A percentile compares a stretch with the other conserved stretches of the same genome.
Evolutionary conservation across 2,888 invertebrate species (phyloP).

Genomic region (Tortricodes alternella): DNA sequence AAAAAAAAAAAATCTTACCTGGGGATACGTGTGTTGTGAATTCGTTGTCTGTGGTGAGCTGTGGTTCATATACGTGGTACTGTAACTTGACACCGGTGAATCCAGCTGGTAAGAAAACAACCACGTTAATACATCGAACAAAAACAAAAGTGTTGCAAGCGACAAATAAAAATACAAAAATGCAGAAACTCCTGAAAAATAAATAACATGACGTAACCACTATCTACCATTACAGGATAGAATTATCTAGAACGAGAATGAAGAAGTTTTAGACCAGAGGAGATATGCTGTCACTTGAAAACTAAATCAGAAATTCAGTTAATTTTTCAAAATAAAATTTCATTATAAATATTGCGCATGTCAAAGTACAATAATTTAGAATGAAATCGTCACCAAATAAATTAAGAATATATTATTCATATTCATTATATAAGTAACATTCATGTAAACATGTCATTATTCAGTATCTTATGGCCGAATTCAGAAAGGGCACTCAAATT

Average conservation of each 20-base stretch:
- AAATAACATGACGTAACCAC: conserved; percentile 39
- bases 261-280: conserved; percentile 13
- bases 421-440: too few relatives aligned
- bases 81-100: conserved; percentile 70
- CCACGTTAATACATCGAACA: conserved; percentile 28
- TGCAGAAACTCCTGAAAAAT: conserved; percentile 52
- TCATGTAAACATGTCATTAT: too few relatives aligned
- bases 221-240: conserved; percentile 29
- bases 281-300: neutral
- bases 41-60: conserved; percentile 73
- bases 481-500: too few relatives aligned
- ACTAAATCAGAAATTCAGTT: too few relatives aligned
- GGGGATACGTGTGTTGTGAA: conserved; percentile 72
- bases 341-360: too few relatives aligned
- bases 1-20: conserved; percentile 46
- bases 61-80: conserved; percentile 72
- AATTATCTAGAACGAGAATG: conserved; percentile 6
- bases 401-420: too few relatives aligned
- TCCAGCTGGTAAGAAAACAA: conserved; percentile 60
- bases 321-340: too few relatives aligned
- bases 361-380: too few relatives aligned
- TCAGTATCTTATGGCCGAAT: too few relatives aligned
- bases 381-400: too few relatives aligned
- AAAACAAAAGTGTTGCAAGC: conserved; percentile 40
- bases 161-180: conserved; percentile 41